These are phyloP conservation scores for Liparis tanakae DNA, from an alignment of 2,797 vertebrate genomes.

Conservation along the genomic window DNA sequence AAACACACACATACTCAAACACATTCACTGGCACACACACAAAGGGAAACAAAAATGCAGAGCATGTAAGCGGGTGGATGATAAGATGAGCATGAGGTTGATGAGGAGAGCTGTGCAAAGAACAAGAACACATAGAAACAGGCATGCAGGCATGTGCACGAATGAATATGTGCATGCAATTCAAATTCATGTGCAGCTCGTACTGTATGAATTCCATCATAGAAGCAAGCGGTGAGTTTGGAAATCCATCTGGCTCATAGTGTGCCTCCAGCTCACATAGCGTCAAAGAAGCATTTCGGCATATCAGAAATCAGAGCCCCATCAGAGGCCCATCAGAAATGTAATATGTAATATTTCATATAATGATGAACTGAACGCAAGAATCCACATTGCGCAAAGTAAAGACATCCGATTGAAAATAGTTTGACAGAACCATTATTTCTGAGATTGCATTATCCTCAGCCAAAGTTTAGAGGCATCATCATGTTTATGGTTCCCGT, in stretches of 20 bases:
- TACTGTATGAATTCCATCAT: background rate
- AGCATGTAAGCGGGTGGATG: background rate
- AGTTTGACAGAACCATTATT: slow-evolving; percentile 12
- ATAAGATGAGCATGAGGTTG: background rate
- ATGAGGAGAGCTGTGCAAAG: background rate
- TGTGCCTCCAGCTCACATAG: background rate
- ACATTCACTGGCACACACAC: slow-evolving; percentile 4
- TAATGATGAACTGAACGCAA: background rate
- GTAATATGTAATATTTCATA: background rate
- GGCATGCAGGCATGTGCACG: background rate
- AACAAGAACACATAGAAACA: background rate
- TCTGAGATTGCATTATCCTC: slow-evolving; percentile 8
- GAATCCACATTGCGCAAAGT: slow-evolving; percentile 9
- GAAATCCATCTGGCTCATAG: background rate
- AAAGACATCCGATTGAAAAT: slow-evolving; percentile 3
- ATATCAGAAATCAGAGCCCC: background rate
- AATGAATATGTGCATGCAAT: background rate
- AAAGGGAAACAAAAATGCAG: background rate
- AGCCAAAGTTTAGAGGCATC: slow-evolving; percentile 10
- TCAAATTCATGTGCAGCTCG: background rate
- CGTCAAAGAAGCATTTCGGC: background rate
- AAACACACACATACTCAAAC: background rate
- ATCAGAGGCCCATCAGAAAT: background rate
- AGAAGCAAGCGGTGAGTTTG: background rate
- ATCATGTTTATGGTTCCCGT: background rate